Conservation (phyloP, 2,888 invertebrate species). For the Ctena decussata region DNA sequence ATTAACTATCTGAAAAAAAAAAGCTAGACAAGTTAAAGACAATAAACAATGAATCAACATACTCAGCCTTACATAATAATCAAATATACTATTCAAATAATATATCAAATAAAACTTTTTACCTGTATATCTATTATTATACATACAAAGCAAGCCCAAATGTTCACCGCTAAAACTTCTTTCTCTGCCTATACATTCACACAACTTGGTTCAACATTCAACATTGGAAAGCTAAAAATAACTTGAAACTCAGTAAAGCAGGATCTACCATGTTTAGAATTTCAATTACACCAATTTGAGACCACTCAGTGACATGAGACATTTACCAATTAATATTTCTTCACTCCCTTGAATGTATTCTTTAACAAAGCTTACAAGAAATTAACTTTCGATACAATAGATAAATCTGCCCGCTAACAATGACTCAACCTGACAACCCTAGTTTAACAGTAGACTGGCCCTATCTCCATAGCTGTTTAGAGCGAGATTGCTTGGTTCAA, state of each 20-base stretch:
- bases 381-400: slow-evolving; percentile 44
- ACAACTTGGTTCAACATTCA: slow-evolving; percentile 65
- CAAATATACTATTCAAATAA: slow-evolving; percentile 6
- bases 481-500: slow-evolving; percentile 67
- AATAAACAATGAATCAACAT: not conserved
- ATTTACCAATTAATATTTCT: slow-evolving; percentile 5
- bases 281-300: not conserved
- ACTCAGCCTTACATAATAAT: not conserved
- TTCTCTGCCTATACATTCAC: slow-evolving; percentile 59
- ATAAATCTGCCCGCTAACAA: slow-evolving; percentile 38
- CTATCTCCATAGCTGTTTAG: slow-evolving; percentile 72
- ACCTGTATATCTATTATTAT: slow-evolving; percentile 21
- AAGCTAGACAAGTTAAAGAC: not conserved
- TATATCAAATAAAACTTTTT: slow-evolving; percentile 12
- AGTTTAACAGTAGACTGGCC: slow-evolving; percentile 64
- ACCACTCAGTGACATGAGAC: not conserved
- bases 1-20: slow-evolving; percentile 1
- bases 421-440: slow-evolving; percentile 47
- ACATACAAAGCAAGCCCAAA: slow-evolving; percentile 58
- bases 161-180: slow-evolving; percentile 64
- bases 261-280: slow-evolving; percentile 34
- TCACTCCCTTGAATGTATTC: slow-evolving; percentile 4
- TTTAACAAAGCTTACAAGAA: slow-evolving; percentile 8
- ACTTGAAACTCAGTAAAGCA: slow-evolving; percentile 19
- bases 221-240: slow-evolving; percentile 64